Evolutionary conservation across 1,140 invertebrate species (phyloP), one percentile per base, ranked within the genome.

Genomic region (Tetranychus urticae): DNA sequence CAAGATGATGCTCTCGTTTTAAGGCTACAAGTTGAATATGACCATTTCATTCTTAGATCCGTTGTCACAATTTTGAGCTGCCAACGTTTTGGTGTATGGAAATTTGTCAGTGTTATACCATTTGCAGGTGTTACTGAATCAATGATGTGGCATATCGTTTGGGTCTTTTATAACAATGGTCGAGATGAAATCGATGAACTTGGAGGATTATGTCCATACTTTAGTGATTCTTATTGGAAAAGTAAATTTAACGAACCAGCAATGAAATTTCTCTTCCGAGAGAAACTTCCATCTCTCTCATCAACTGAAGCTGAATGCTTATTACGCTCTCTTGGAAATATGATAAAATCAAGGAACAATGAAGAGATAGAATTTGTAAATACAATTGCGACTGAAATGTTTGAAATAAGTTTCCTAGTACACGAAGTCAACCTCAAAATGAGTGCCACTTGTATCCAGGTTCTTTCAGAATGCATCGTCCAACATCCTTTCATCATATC

Each of bases 91-190:
- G 64, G 64, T n/a, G 56, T 64, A 47, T 65, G 64, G 64, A 59
- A 59, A 31, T 60, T 64, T 47, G 23, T 65, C 4, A 63, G 63
- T 35, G 58, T 61, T 12, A 60, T 63, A 37, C 52, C 58, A 14
- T 65, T 65, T 50, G 56, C 36, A 8, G 64, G 62, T 10, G 59
- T 65, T 5, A 56, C 59, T n/a, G 62, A 65, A 46, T 45, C 64
- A 48, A 65, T 65, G 64, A 52, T 65, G 47, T 65, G 64, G 64
- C 63, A 64, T 42, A 63, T 65, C 36, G n/a, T 65, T 7, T 65
- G 64, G 64, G 61, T 63, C 31, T 56, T 65, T 33, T 63, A 65
- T 47, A 60, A 65, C 52, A 65, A 65, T 64, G 46, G 58, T 48
- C 33, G 42, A 13, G 64, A 63, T 42, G 37, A 60, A 39, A 60